Conservation (phyloP, 2,888 invertebrate species). For the Falcaria lacertinaria region DNA sequence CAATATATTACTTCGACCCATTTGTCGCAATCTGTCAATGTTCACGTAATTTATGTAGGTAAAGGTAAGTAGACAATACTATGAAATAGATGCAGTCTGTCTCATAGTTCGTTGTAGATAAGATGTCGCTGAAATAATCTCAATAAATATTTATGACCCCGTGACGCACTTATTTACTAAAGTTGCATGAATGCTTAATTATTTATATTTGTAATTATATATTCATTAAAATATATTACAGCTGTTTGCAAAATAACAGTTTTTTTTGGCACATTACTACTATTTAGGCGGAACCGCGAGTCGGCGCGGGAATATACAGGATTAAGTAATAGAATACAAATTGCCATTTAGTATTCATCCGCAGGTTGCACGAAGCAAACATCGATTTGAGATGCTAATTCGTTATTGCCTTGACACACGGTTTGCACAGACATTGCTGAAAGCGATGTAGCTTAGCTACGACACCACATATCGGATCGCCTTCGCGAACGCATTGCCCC, state of each 20-base stretch:
- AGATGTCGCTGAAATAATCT: too few relatives aligned
- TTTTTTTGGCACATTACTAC: not conserved
- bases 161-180: too few relatives aligned
- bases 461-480: conserved; percentile 28
- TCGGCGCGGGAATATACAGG: not conserved
- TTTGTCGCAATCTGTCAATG: not conserved
- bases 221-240: too few relatives aligned
- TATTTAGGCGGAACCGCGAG: not conserved
- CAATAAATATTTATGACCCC: too few relatives aligned
- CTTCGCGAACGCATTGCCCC: conserved; percentile 51
- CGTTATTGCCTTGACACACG: conserved; percentile 50
- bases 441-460: conserved; percentile 19
- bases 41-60: not conserved
- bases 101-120: too few relatives aligned
- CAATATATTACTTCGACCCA: not conserved
- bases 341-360: conserved; percentile 6
- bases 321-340: not conserved
- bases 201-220: too few relatives aligned
- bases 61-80: too few relatives aligned
- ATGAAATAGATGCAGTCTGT: too few relatives aligned
- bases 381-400: conserved; percentile 51
- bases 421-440: conserved; percentile 38
- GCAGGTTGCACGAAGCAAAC: conserved; percentile 29
- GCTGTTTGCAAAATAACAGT: not conserved
- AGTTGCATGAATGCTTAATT: too few relatives aligned